Conservation (phyloP, 2,888 invertebrate species). For the Andrena trimmerana region DNA sequence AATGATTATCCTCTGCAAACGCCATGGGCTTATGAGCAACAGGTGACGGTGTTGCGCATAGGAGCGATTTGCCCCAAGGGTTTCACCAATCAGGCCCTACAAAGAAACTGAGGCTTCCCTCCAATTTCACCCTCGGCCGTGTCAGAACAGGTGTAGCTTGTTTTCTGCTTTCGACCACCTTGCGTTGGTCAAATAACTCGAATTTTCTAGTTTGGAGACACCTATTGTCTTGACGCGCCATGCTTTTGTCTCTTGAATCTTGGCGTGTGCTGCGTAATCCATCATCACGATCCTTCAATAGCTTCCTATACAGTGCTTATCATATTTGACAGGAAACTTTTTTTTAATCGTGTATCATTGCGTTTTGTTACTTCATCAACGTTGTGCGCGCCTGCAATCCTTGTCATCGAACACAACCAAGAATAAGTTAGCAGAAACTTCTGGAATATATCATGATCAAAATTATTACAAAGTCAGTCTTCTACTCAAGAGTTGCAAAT, state of each 20-base stretch:
- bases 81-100: conserved; percentile 46
- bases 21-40: conserved; percentile 53
- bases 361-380: no score
- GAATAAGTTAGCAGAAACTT: no score
- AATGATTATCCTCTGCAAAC: conserved; percentile 37
- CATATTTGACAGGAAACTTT: no score
- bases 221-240: not conserved
- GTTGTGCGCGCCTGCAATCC: no score
- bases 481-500: not conserved
- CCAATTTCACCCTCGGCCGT: conserved; percentile 53
- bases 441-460: not conserved
- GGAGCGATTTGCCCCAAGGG: conserved; percentile 63
- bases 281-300: no score
- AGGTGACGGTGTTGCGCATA: conserved; percentile 63
- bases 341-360: no score
- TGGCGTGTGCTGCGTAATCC: no score
- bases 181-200: conserved; percentile 17
- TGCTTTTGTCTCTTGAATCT: no score
- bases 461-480: not conserved
- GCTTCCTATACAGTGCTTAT: no score
- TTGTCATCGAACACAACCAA: no score
- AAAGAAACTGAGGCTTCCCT: conserved; percentile 40
- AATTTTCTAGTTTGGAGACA: not conserved
- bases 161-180: conserved; percentile 34
- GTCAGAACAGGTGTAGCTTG: conserved; percentile 50